Conservation (phyloP, 2,797 vertebrate genomes). For the Chiroxiphia lanceolata region DNA sequence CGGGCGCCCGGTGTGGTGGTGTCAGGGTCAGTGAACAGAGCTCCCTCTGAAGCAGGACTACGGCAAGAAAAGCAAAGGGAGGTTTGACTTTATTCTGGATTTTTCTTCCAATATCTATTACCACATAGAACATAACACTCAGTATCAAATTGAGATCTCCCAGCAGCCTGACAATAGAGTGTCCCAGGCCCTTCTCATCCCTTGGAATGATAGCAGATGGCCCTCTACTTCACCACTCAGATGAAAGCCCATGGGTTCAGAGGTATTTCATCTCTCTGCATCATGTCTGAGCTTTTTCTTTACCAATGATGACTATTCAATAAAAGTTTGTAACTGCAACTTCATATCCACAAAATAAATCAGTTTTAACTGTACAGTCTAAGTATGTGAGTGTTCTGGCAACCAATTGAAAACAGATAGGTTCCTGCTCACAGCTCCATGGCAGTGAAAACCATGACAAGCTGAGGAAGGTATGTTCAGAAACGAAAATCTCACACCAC, state of each 20-base stretch:
- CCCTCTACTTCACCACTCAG: not conserved
- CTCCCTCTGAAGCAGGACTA: not conserved
- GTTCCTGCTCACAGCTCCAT: constrained; percentile 7
- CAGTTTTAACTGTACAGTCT: not conserved
- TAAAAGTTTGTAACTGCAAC: constrained; percentile 22
- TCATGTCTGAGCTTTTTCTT: constrained; percentile 1
- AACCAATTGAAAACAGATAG: constrained; percentile 54
- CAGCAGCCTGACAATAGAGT: not conserved
- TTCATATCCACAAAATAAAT: constrained; percentile 55
- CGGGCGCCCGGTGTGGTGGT: accelerated
- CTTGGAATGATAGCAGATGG: not conserved
- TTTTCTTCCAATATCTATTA: not conserved
- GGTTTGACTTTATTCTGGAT: not conserved
- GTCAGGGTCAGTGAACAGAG: accelerated
- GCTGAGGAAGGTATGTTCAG: constrained; percentile 26
- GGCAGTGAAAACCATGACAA: constrained; percentile 41
- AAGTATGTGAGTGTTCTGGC: constrained; percentile 22
- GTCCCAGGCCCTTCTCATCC: not conserved
- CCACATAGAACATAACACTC: not conserved
- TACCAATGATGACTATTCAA: not conserved
- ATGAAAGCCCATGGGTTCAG: not conserved
- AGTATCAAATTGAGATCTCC: not conserved
- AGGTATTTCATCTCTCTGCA: not conserved
- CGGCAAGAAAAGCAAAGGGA: not conserved
- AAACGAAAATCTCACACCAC: constrained; percentile 45